A percentile compares a stretch with the other conserved stretches of the same genome.
Evolutionary conservation across 2,113 vertebrate genomes (phyloP).

Genomic region (Ptychochromis oligacanthus): DNA sequence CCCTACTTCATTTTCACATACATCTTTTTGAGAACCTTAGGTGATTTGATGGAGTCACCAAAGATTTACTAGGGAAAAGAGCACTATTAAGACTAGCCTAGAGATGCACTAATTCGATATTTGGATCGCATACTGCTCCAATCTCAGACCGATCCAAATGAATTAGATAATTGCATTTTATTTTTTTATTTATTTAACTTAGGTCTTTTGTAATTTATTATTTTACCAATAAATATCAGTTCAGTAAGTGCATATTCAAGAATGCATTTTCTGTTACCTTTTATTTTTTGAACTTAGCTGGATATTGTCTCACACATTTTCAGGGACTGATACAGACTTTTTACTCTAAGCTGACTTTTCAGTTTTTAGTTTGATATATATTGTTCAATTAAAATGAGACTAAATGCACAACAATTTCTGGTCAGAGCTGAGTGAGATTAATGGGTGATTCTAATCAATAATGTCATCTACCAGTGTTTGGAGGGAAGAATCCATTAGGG

Average conservation of each 20-base stretch:
- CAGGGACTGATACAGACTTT: neutral
- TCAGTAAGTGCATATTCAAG: too few species aligned
- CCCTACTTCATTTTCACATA: too few species aligned
- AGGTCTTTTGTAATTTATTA: neutral
- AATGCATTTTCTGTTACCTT: neutral
- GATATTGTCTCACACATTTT: neutral
- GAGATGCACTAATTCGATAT: neutral
- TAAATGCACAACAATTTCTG: neutral
- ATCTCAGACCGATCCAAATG: neutral
- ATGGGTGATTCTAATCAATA: constrained; percentile 26
- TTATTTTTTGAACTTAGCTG: neutral
- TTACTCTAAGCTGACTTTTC: neutral
- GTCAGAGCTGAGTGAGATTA: constrained; percentile 6
- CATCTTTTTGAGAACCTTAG: too few species aligned
- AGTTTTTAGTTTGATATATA: neutral
- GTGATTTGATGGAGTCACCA: too few species aligned
- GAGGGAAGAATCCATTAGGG: constrained; percentile 19
- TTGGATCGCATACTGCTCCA: neutral
- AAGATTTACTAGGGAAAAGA: too few species aligned
- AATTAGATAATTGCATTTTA: neutral
- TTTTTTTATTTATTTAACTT: neutral
- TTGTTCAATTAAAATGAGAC: neutral
- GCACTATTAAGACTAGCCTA: neutral
- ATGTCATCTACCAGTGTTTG: constrained; percentile 24
- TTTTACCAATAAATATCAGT: neutral